Base-by-base conservation (phyloP, 2,888 invertebrate genomes). In the Megastigmus dorsalis region DNA sequence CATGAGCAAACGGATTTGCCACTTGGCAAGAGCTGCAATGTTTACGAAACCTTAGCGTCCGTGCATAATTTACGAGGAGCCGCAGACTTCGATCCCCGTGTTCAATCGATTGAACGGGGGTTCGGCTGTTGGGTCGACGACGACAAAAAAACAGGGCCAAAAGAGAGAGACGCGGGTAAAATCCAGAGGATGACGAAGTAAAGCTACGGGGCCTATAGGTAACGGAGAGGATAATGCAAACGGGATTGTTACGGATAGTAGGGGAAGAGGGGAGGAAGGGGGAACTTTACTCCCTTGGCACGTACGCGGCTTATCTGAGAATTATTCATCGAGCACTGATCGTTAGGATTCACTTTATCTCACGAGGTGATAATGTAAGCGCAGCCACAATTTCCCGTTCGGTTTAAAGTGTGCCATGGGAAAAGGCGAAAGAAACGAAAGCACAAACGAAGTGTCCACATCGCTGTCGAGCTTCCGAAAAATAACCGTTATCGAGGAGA, bases 261-360 rank as follows among this genome's bases (percentile, higher is more conserved):
- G n/a, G n/a, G n/a, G n/a, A n/a, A n/a, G n/a, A n/a, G n/a, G n/a
- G n/a, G n/a, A n/a, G n/a, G n/a, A n/a, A n/a, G n/a, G n/a, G 57
- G 26, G 55, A 60, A 71, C 77, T 82, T 79, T 77, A 79, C 79
- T 82, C 80, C 80, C 81, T 62, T 78, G 73, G 78, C 83, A 81
- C 82, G 82, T 82, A 76, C 79, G 68, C 69, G 78, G 80, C 79
- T 82, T 83, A 81, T 82, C 79, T 79, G 26, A 65, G 79, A 82
- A 84, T 84, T 85, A 85, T 84, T 84, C 84, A 78, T 76, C 73
- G 63, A 72, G 26, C 77, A 76, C 78, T 79, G 81, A 84, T 84
- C 83, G 83, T 84, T 82, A 80, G 81, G 78, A 85, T 85, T 83
- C 82, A 81, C 82, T 84, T 82, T 82, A 81, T 82, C 82, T 80